Evolutionary conservation across 2,113 vertebrate species (phyloP).

Genomic region (Dolichallabes microphthalmus): DNA sequence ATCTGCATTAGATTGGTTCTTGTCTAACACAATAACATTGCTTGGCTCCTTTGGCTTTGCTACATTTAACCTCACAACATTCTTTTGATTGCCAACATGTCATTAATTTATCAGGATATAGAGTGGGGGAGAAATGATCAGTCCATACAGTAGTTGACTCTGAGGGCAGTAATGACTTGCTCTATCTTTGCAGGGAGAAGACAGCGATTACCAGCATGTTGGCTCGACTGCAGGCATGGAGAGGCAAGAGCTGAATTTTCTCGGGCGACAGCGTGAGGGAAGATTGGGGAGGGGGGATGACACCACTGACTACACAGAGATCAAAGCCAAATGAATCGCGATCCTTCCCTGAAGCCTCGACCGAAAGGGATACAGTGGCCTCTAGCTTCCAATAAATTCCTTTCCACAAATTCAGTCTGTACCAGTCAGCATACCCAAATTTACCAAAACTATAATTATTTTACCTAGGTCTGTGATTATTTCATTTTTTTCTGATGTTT

Average conservation of each 20-base stretch:
- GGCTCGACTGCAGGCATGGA: slow-evolving; percentile 72
- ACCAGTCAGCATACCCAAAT: slow-evolving; percentile 12
- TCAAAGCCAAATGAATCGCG: slow-evolving; percentile 80
- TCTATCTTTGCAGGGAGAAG: slow-evolving; percentile 72
- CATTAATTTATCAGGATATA: slow-evolving; percentile 18
- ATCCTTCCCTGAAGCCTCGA: slow-evolving; percentile 78
- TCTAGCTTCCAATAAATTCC: slow-evolving; percentile 43
- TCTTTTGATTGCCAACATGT: slow-evolving; percentile 31
- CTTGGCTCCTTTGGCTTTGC: slow-evolving; percentile 32
- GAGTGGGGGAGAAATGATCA: background rate
- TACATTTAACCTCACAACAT: slow-evolving; percentile 28
- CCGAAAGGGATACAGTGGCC: slow-evolving; percentile 70
- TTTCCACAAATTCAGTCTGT: background rate
- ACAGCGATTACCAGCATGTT: slow-evolving; percentile 76
- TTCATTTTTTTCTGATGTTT: background rate
- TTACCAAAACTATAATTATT: slow-evolving; percentile 12
- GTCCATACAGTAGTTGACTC: too few relatives aligned
- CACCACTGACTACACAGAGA: slow-evolving; percentile 75
- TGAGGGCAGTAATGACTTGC: background rate
- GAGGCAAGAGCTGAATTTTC: slow-evolving; percentile 76
- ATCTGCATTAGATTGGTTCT: slow-evolving; percentile 60
- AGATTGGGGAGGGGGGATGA: slow-evolving; percentile 72
- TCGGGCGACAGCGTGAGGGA: slow-evolving; percentile 69
- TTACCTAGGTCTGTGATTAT: background rate
- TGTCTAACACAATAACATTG: slow-evolving; percentile 54